Conservation (phyloP, 2,797 vertebrate genomes). For the Atherinosoma microstoma region DNA sequence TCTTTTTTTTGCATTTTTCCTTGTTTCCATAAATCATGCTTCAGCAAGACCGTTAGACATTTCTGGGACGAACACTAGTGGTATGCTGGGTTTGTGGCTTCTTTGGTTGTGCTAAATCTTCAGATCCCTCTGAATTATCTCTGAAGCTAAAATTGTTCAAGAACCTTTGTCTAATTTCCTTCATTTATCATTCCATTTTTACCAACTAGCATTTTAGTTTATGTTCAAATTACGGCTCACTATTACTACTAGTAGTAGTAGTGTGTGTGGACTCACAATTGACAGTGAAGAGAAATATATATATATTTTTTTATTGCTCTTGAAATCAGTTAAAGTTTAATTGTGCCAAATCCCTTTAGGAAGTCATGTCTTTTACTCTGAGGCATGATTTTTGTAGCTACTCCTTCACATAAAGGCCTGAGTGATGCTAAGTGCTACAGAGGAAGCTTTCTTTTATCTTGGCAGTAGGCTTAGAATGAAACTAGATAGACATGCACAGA, state of each 20-base stretch:
- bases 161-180: slow-evolving; percentile 4
- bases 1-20: background rate
- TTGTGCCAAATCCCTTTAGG: background rate
- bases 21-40: background rate
- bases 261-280: background rate
- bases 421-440: slow-evolving; percentile 11
- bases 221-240: background rate
- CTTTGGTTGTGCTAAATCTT: slow-evolving; percentile 1
- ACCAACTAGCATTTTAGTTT: background rate
- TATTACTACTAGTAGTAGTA: background rate
- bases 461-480: background rate
- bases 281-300: slow-evolving; percentile 5
- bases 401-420: background rate
- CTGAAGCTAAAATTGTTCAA: slow-evolving; percentile 1
- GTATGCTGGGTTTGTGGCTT: slow-evolving; percentile 1
- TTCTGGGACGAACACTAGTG: background rate
- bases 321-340: slow-evolving; percentile 10
- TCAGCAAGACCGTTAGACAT: background rate
- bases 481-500: background rate
- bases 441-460: slow-evolving; percentile 6
- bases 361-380: background rate
- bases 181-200: background rate
- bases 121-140: background rate
- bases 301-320: background rate
- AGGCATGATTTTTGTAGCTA: slow-evolving; percentile 1